A percentile compares a stretch with the other conserved stretches of the same genome.
Conservation (phyloP, 2,797 vertebrate genomes). For the Pogonophryne albipinna region DNA sequence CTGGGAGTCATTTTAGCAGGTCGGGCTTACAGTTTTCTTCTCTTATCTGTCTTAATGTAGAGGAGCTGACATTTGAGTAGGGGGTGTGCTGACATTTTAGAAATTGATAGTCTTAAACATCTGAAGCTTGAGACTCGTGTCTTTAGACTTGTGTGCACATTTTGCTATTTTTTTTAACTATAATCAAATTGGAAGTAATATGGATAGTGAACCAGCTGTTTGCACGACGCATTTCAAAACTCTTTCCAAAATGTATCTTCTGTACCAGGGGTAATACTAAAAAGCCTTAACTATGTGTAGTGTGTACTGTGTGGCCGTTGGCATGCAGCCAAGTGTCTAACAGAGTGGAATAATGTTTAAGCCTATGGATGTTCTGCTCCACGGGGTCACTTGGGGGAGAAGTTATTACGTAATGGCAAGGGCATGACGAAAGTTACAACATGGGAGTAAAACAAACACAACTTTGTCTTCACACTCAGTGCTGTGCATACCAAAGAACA, state of each 20-base stretch:
- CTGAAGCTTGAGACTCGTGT: not conserved
- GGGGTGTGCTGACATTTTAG: slow-evolving; percentile 6
- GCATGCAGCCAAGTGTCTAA: slow-evolving; percentile 28
- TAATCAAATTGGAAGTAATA: slow-evolving; percentile 14
- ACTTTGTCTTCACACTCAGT: not conserved
- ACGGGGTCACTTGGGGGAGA: slow-evolving; percentile 37
- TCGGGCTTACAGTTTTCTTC: slow-evolving; percentile 42
- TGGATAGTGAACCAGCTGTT: slow-evolving; percentile 22
- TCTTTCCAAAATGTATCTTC: slow-evolving; percentile 20
- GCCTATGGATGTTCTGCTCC: slow-evolving; percentile 32
- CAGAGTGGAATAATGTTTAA: slow-evolving; percentile 42
- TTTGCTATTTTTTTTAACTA: not conserved
- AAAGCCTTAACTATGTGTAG: slow-evolving; percentile 14
- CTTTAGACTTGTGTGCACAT: no score
- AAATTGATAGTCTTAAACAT: slow-evolving; percentile 11
- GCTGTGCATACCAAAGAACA: slow-evolving; percentile 3
- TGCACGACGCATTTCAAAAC: slow-evolving; percentile 29
- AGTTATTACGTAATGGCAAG: slow-evolving; percentile 52
- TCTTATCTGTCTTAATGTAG: slow-evolving; percentile 25
- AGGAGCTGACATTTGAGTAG: not conserved
- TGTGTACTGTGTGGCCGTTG: slow-evolving; percentile 10
- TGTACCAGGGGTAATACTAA: slow-evolving; percentile 36
- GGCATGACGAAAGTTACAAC: slow-evolving; percentile 48
- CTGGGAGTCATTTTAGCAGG: slow-evolving; percentile 67
- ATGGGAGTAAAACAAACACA: slow-evolving; percentile 38